Conservation (phyloP, 2,113 vertebrate genomes). For the Haemorhous mexicanus region DNA sequence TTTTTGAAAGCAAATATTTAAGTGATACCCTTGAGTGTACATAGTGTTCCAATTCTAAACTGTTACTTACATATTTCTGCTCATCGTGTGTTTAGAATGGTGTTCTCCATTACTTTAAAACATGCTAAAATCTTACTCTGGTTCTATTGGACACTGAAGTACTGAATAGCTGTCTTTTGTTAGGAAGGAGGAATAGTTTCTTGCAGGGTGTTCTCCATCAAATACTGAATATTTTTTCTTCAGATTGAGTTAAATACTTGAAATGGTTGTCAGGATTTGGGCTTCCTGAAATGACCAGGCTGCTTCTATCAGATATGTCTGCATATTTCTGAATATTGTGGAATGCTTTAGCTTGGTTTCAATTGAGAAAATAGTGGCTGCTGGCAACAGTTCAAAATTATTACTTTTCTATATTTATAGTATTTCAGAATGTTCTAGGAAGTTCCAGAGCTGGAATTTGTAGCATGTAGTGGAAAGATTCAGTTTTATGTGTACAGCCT, state of each 20-base stretch:
- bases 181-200: not conserved
- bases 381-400: not conserved
- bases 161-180: not conserved
- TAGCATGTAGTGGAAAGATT: not conserved
- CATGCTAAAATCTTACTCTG: not conserved
- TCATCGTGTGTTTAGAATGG: accelerated
- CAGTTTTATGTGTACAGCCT: not conserved
- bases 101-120: not conserved
- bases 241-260: not conserved
- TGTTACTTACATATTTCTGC: not conserved
- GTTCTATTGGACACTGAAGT: not conserved
- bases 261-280: not conserved
- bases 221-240: not conserved
- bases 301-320: not conserved
- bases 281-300: not conserved
- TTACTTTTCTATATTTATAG: not conserved
- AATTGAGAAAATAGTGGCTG: not conserved
- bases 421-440: not conserved
- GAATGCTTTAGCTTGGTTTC: not conserved
- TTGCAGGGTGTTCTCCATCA: not conserved
- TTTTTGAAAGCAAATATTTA: not conserved
- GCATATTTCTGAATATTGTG: not conserved
- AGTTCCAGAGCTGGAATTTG: not conserved
- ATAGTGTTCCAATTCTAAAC: not conserved
- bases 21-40: not conserved